Base-by-base conservation (phyloP, 2,888 invertebrate genomes). In the Phoenoteleia sp. region DNA sequence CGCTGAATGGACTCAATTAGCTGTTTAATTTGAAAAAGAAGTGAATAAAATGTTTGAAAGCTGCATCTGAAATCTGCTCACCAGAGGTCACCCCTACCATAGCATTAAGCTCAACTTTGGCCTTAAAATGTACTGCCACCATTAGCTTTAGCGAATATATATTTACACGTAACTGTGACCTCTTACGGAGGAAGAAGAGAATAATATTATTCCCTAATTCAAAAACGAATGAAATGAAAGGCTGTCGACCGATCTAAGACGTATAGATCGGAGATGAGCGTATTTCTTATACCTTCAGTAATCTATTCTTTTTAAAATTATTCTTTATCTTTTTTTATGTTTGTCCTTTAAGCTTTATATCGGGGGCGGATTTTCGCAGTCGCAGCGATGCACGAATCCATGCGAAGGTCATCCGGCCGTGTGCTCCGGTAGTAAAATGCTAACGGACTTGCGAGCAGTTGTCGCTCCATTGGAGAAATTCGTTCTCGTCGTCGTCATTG, bases 391-490 rank as follows among this genome's bases (percentile, higher is more conserved):
- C 60, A 92, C 90, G 83, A 92, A 90, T 45, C 92, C 91, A 54
- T 87, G 89, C 25, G 90, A 90, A 88, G 90, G 92, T 93, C 93
- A 93, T 91, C 92, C 93, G 66, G 84, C 88, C 81, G 89, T 87
- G 36, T 93, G 91, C 36, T 93, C 92, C 52, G 93, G 93, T 42
- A 93, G 86, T 67, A 93, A 85, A 87, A 93, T 93, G 90, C 93
- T 93, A 77, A 93, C 93, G 75, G 93, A 93, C 85, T 93, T 93
- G 72, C 93, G 92, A 85, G 88, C 89, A 39, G 88, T 79, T 13
- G 87, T 72, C 29, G 81, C 76, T 52, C 74, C 83, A 75, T 52
- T 79, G n/a, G 81, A 71, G 49, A 36, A 39, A 85, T 87, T 90
- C 49, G 79, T 75, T 72, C 71, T 74, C 67, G 81, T 69, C 56